These are phyloP conservation scores for Spisula subtruncata DNA, from an alignment of 2,888 invertebrate genomes.

Conservation along the genomic window DNA sequence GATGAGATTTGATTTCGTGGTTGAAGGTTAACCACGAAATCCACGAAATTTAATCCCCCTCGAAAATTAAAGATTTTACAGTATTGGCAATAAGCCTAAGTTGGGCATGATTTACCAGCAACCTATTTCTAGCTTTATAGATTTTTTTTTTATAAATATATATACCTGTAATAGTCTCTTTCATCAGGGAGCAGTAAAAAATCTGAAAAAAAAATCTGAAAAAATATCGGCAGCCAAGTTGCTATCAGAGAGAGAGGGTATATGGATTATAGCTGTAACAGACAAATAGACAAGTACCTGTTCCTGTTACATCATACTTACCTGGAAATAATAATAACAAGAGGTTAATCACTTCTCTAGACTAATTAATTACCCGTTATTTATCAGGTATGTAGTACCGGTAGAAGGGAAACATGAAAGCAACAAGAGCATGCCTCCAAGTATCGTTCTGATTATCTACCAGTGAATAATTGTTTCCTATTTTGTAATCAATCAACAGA, in stretches of 20 bases:
- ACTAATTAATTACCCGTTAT: slow-evolving; percentile 38
- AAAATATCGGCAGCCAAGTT: neutral
- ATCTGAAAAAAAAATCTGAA: neutral
- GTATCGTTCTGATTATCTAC: neutral
- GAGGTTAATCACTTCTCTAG: slow-evolving; percentile 5
- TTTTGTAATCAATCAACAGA: neutral
- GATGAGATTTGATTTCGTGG: no score
- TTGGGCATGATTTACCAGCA: slow-evolving; percentile 28
- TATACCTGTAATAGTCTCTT: neutral
- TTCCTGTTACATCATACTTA: slow-evolving; percentile 1
- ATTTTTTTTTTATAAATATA: no score
- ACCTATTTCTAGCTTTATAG: slow-evolving; percentile 30
- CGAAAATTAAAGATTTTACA: no score
- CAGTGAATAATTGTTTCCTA: slow-evolving; percentile 16
- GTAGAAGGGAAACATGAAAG: neutral
- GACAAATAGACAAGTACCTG: neutral
- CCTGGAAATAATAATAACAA: slow-evolving; percentile 25
- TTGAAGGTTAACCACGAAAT: no score
- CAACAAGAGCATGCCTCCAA: neutral
- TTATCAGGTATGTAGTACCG: slow-evolving; percentile 32
- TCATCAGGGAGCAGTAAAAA: neutral
- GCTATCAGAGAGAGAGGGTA: neutral
- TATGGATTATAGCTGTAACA: neutral
- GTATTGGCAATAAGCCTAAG: slow-evolving; percentile 39
- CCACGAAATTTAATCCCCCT: no score